Conservation (phyloP, 2,113 vertebrate genomes). For the Lophochroa leadbeateri region DNA sequence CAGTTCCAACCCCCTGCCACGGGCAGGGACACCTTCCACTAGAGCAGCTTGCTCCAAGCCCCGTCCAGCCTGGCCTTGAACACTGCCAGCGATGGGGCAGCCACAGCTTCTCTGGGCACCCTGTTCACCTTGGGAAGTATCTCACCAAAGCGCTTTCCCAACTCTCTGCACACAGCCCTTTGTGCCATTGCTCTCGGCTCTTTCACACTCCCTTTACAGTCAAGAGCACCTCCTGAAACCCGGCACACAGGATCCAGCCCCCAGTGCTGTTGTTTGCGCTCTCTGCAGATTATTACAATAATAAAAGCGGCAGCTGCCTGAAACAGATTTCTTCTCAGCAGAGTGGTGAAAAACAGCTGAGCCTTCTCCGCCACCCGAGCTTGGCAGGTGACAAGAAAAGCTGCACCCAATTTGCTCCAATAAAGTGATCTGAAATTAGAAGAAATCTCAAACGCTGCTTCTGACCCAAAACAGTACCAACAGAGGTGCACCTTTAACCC, state of each 20-base stretch:
- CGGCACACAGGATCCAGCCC: neutral
- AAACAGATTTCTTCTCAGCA: neutral
- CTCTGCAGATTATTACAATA: neutral
- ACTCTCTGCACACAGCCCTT: neutral
- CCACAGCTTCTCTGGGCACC: neutral
- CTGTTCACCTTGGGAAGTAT: neutral
- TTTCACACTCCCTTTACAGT: neutral
- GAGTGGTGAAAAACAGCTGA: neutral
- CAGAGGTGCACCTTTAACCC: neutral
- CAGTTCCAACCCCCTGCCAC: neutral
- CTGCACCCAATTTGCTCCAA: neutral
- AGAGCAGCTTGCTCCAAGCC: neutral
- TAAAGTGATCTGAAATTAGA: neutral
- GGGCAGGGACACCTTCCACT: neutral
- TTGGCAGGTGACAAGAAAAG: neutral
- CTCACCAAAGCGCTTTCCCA: neutral
- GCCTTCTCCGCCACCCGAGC: neutral
- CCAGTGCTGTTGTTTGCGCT: neutral
- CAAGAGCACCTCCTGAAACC: neutral
- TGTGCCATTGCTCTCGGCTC: fast-evolving
- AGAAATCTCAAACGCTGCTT: neutral
- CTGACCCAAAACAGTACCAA: neutral
- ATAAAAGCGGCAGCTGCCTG: slow-evolving; percentile 4
- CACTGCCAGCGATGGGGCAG: neutral
- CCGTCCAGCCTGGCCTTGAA: neutral